These are phyloP conservation scores for Hippopotamyrus pictus DNA, from an alignment of 2,797 vertebrate species.

Conservation along the genomic window DNA sequence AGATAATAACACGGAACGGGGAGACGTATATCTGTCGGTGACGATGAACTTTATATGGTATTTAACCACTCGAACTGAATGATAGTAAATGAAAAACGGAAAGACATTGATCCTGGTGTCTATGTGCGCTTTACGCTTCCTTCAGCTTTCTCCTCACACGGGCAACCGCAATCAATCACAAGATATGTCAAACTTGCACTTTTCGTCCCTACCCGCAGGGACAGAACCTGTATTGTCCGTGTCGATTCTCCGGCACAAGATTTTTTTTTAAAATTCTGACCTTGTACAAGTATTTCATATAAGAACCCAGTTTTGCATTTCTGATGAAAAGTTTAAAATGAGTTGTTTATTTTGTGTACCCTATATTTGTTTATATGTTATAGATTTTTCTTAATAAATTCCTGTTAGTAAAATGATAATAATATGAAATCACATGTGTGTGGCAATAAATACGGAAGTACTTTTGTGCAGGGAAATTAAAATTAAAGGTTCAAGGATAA, in stretches of 20 bases:
- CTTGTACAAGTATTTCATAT: not conserved
- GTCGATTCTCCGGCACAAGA: conserved; percentile 1
- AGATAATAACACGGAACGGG: not conserved
- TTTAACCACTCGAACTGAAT: not conserved
- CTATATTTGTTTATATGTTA: not conserved
- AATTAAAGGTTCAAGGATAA: not conserved
- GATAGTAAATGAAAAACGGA: not conserved
- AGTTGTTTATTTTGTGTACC: not conserved
- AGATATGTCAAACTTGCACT: conserved; percentile 21
- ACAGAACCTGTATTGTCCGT: not conserved
- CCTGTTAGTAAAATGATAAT: not conserved
- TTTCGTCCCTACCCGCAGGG: not conserved
- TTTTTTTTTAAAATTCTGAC: not conserved
- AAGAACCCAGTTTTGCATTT: not conserved
- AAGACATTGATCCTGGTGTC: not conserved
- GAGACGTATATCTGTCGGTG: not conserved
- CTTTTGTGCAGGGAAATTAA: not conserved
- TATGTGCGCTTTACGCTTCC: conserved; percentile 6
- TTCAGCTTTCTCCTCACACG: conserved; percentile 6
- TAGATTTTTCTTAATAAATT: not conserved
- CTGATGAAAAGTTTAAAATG: not conserved
- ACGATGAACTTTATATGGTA: not conserved
- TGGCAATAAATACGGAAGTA: not conserved
- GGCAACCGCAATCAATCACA: conserved; percentile 25
- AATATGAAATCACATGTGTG: not conserved